A percentile compares a stretch with the other conserved stretches of the same genome.
Evolutionary conservation across 2,888 invertebrate species (phyloP).

Genomic region (Callyntrura sp.): DNA sequence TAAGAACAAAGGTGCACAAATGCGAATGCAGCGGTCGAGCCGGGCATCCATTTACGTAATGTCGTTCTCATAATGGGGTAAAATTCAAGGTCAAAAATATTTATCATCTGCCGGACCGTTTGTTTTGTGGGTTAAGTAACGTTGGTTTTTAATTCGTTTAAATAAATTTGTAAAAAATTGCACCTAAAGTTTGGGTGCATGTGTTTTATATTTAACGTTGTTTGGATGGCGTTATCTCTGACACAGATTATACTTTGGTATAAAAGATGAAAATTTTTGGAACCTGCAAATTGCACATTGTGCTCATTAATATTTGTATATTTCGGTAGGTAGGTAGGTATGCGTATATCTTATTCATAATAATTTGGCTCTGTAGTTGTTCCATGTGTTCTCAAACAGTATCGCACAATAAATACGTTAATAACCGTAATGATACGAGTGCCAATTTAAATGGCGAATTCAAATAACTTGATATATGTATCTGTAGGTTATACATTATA

Average conservation of each 20-base stretch:
- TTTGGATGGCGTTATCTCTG: too few species aligned
- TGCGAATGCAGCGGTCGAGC: too few species aligned
- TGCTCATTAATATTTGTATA: not conserved
- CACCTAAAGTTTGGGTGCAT: not conserved
- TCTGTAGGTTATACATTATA: not conserved
- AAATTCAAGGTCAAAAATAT: conserved; percentile 40
- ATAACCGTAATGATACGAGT: too few species aligned
- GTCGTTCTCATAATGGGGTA: not conserved
- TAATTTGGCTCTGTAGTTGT: not conserved
- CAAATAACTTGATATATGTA: not conserved
- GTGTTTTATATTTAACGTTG: not conserved
- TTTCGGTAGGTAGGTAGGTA: not conserved
- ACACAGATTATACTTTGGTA: not conserved
- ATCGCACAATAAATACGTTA: not conserved
- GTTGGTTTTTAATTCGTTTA: conserved; percentile 3
- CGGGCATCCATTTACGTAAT: too few species aligned
- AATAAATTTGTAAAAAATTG: conserved; percentile 8
- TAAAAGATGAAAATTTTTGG: not conserved
- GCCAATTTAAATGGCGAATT: too few species aligned
- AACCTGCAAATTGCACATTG: not conserved
- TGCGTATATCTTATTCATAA: not conserved
- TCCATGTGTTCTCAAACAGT: not conserved
- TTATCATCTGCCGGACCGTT: conserved; percentile 6
- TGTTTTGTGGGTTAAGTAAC: not conserved
- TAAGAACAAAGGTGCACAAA: too few species aligned